phyloP scores from a whole-genome alignment of 2,113 vertebrate species.

The Istiophorus platypterus region DNA sequence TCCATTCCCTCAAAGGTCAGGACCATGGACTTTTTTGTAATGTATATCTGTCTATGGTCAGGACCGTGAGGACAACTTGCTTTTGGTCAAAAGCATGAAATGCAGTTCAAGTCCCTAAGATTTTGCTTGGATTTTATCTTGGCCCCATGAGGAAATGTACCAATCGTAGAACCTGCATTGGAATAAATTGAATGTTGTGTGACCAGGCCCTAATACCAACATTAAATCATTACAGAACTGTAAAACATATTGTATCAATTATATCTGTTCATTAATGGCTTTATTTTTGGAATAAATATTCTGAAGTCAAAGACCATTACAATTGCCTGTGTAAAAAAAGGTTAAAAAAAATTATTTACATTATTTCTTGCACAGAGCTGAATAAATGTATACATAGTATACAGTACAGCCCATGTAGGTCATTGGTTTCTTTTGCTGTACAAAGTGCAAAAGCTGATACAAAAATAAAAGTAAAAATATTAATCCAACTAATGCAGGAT shows the following conservation, averaged over 20 bases:
- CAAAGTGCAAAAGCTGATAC: constrained; percentile 83
- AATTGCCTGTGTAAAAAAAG: constrained; percentile 74
- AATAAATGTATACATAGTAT: constrained; percentile 89
- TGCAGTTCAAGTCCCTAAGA: not conserved
- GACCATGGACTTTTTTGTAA: not conserved
- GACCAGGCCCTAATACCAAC: not conserved
- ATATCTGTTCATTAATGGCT: constrained; percentile 72
- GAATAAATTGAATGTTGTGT: not conserved
- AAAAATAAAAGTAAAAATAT: constrained; percentile 63
- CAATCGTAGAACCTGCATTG: not conserved
- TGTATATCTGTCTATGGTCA: too few relatives aligned
- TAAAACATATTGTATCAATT: constrained; percentile 10
- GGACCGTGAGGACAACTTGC: too few relatives aligned
- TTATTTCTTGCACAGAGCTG: constrained; percentile 81
- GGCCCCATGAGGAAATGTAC: not conserved
- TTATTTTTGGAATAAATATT: constrained; percentile 88
- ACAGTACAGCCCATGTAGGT: constrained; percentile 84
- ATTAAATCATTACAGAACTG: not conserved
- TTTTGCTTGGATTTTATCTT: not conserved
- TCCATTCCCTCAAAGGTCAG: not conserved
- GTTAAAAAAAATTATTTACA: constrained; percentile 80
- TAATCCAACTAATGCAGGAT: constrained; percentile 76
- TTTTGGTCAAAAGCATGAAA: too few relatives aligned
- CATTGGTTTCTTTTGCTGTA: constrained; percentile 85
- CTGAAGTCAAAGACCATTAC: constrained; percentile 80